These are phyloP conservation scores for Mellivora capensis DNA, from an alignment of 2,113 vertebrate species.

Conservation along the genomic window DNA sequence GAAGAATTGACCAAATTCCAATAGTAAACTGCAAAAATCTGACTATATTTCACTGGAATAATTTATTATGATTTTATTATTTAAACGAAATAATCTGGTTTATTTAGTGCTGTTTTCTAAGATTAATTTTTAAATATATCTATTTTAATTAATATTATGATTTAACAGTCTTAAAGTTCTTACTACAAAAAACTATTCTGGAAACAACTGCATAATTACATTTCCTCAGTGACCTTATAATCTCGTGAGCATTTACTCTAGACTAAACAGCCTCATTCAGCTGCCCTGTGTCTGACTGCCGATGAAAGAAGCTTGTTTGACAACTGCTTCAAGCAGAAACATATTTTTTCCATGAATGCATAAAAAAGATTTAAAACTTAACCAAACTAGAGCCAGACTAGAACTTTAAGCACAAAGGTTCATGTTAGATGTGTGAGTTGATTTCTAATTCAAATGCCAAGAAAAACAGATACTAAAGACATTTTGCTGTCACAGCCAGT, in stretches of 20 bases:
- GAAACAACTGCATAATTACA: constrained; percentile 86
- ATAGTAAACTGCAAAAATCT: constrained; percentile 34
- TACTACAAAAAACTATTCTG: constrained; percentile 81
- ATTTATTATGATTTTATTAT: not conserved
- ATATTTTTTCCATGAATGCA: constrained; percentile 93
- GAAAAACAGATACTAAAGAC: constrained; percentile 89
- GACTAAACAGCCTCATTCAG: constrained; percentile 96
- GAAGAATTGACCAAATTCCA: constrained; percentile 34
- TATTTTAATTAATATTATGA: constrained; percentile 76
- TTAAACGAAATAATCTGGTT: not conserved
- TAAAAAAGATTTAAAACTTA: constrained; percentile 81
- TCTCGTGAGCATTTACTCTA: constrained; percentile 90
- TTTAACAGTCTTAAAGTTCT: constrained; percentile 75
- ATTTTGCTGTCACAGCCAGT: constrained; percentile 86
- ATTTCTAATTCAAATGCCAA: constrained; percentile 89
- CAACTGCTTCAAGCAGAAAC: constrained; percentile 89
- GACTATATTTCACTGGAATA: constrained; percentile 43
- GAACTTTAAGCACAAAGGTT: constrained; percentile 84
- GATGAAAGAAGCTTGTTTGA: constrained; percentile 93
- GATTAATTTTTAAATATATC: constrained; percentile 43
- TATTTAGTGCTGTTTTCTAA: constrained; percentile 31
- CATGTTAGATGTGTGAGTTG: constrained; percentile 88
- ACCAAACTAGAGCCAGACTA: constrained; percentile 86
- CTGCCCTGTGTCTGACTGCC: constrained; percentile 90
- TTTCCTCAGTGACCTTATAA: constrained; percentile 88